Base-by-base conservation (phyloP, 2,797 vertebrate species). In the Iguana delicatissima region DNA sequence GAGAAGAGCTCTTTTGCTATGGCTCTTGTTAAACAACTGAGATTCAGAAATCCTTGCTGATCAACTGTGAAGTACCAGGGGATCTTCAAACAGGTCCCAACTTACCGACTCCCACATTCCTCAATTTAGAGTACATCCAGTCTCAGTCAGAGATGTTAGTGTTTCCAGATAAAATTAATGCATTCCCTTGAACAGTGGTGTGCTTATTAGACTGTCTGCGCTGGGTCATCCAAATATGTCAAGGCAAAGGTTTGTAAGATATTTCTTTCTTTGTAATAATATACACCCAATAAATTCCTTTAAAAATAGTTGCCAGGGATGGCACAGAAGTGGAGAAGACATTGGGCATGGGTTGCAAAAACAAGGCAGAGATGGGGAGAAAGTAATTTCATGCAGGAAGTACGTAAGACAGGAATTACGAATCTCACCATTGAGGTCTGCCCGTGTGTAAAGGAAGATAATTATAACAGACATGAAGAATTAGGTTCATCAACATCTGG, bases 401-500 rank as follows among this genome's bases (percentile, higher is more conserved):
- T 38, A 91, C 24, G 50, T 76, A 55, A 84, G 67, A 59, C 22
- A 79, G 24, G 85, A 76, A 84, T 42, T 35, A 52, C 69, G 64
- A 79, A 87, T 9, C 22, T 32, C 80, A 88, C 42, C 81, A 67
- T 8, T 87, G 90, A 57, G 52, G 6, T 83, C 80, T 59, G n/a
- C 38, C 80, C n/a, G 32, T 84, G 62, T 84, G 62, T 84, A 84
- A 91, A 88, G 59, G 81, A 91, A 91, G 35, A 69, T 88, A 84
- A 84, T 91, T 88, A 80, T 85, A 80, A 79, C 22, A 59, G 80
- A 91, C 90, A 79, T 29, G 35, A 84, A 91, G 86, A 91, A 91
- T 84, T 84, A 84, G 38, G 22, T 46, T 84, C 73, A 84, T 91
- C n/a, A 55, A 69, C 81, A 88, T 84, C 80, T 80, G 80, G 72